Base-by-base conservation (phyloP, 2,113 vertebrate species). In the Xenopus borealis region DNA sequence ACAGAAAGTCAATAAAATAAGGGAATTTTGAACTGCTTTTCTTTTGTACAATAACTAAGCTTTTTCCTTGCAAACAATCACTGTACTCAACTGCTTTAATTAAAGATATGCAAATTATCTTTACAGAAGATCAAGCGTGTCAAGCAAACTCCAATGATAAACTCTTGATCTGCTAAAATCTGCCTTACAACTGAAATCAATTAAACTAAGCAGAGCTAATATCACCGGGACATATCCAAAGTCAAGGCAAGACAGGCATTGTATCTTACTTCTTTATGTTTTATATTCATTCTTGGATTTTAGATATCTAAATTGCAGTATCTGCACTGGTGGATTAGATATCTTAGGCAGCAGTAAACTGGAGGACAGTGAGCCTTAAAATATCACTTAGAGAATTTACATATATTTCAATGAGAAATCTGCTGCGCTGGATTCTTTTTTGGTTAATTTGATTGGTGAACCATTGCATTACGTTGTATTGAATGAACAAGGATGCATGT, bases 51-150 rank as follows among this genome's bases (percentile, higher is more conserved):
- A 40, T 40, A 40, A 40, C 33, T 6, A 40, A 40, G 33, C 33
- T 40, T 40, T 40, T 40, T 40, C 33, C 33, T 40, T 50, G 1
- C 53, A 55, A 55, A 55, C 16, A n/a, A 55, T n/a, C 53, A 55
- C 53, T n/a, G 53, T n/a, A 8, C 14, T 7, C 53, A 9, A 16
- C 53, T 16, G 16, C 53, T n/a, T 55, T 55, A 55, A 55, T 55
- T 55, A 55, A 55, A 55, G 14, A 55, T 55, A 55, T 55, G 53
- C 53, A 55, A 55, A 55, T 55, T n/a, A 55, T 16, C 53, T 55
- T 55, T 55, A n/a, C 53, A 55, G 53, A 55, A 55, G 53, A 55
- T 55, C 53, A 55, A 55, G 17, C 53, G 16, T 55, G 53, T 55
- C 53, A 55, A n/a, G 53, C 47, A 11, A 55, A 55, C 16, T 55